Base-by-base conservation (phyloP, 2,797 vertebrate genomes). In the Acanthurus lineatus region DNA sequence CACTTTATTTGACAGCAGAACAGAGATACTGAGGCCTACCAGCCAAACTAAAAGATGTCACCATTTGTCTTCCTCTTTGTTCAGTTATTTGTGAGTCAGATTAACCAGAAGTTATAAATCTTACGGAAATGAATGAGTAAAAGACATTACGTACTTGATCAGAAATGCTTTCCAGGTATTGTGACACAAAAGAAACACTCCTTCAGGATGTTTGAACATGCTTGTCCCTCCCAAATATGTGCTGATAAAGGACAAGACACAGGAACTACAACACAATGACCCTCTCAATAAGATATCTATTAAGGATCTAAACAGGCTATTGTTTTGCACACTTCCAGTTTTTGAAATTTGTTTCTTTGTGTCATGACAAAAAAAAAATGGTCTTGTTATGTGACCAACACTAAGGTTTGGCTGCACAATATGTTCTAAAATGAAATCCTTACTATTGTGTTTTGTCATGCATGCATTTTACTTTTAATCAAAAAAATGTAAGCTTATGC, bases 321-420 rank as follows among this genome's bases (percentile, higher is more conserved):
- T 81, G 68, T 82, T 10, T 84, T 63, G 9, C 9, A 56, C 68
- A 60, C 67, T 80, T 48, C 64, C 22, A 67, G 69, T 92, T 93
- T 90, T 89, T 84, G 68, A 69, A 92, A 88, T 90, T 87, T 92
- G 84, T 90, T 79, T 71, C 22, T 70, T 17, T 73, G 48, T 82
- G 63, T 89, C 65, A 71, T 62, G 77, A 52, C 79, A n/a, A n/a
- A 67, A 82, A 86, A 90, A 82, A 90, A 80, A 82, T 68, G 25
- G 52, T 76, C 82, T 85, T n/a, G n/a, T n/a, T n/a, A n/a, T n/a
- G n/a, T n/a, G n/a, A n/a, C n/a, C n/a, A n/a, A n/a, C n/a, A n/a
- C n/a, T n/a, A n/a, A n/a, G n/a, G n/a, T n/a, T n/a, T n/a, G n/a
- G n/a, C n/a, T n/a, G n/a, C n/a, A n/a, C n/a, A n/a, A n/a, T n/a